These are phyloP conservation scores for Patiria miniata DNA, from an alignment of 35 echinoderm and acorn worm species.

Conservation along the genomic window DNA sequence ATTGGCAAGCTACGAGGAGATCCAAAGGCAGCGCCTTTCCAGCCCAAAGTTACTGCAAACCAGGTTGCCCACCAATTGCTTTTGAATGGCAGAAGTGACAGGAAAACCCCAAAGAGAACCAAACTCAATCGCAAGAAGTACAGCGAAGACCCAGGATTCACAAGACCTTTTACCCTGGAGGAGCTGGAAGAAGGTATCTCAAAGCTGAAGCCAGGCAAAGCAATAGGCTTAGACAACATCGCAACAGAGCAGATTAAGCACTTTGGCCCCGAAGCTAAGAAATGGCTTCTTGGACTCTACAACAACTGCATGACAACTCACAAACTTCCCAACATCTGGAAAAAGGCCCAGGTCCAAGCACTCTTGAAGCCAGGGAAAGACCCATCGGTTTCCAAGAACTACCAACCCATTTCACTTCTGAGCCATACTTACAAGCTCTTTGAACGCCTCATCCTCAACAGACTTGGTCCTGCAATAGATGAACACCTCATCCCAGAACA, in stretches of 20 bases:
- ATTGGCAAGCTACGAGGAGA: no score
- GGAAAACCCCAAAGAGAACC: constrained; percentile 15
- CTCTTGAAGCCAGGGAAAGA: constrained; percentile 57
- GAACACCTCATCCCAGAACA: constrained; percentile 1
- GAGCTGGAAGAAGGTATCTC: constrained; percentile 30
- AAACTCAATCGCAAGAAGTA: constrained; percentile 38
- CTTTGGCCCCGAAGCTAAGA: not conserved
- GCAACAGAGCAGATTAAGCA: no score
- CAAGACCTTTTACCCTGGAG: not conserved
- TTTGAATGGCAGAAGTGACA: not conserved
- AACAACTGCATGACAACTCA: constrained; percentile 23
- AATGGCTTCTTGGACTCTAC: not conserved
- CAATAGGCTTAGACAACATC: constrained; percentile 32
- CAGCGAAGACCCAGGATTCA: constrained; percentile 17
- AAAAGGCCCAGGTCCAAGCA: constrained; percentile 37
- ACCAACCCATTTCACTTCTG: constrained; percentile 44
- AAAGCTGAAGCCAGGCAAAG: not conserved
- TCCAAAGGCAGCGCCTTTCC: not conserved
- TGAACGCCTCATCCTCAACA: constrained; percentile 23
- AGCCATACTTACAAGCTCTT: no score
- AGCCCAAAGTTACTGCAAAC: constrained; percentile 28
- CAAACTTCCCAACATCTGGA: constrained; percentile 45
- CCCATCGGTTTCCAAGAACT: constrained; percentile 30
- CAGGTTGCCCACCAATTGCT: constrained; percentile 37
- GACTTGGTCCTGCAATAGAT: not conserved